Conservation (phyloP, 1,140 invertebrate genomes). For the Frieseomelitta varia region DNA sequence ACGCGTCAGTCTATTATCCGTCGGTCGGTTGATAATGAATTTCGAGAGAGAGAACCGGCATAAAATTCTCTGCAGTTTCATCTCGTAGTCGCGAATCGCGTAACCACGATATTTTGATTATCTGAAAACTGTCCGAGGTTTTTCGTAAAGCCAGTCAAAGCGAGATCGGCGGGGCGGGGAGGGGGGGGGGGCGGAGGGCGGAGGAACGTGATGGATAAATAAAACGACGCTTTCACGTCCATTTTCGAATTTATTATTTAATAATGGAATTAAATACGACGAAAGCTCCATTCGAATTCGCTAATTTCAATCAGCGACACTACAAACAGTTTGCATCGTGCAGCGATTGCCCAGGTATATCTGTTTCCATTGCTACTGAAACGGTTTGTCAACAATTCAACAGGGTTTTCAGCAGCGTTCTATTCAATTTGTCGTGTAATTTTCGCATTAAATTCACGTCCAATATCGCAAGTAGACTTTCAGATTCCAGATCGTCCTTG, state of each 20-base stretch:
- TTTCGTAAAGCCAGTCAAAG: not conserved
- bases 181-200: not conserved
- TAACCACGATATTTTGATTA: conserved; percentile 10
- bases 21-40: conserved; percentile 37
- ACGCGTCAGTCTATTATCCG: conserved; percentile 23
- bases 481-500: not conserved
- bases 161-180: too few relatives aligned
- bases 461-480: not conserved
- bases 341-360: not conserved
- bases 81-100: not conserved
- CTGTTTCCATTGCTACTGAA: too few relatives aligned
- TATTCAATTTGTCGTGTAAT: too few relatives aligned
- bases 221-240: not conserved
- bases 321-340: not conserved
- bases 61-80: not conserved
- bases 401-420: not conserved
- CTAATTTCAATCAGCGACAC: not conserved
- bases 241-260: conserved; percentile 31
- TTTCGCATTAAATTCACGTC: not conserved
- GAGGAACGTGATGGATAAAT: not conserved
- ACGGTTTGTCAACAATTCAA: not conserved
- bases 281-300: not conserved
- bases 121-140: conserved; percentile 21
- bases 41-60: not conserved
- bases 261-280: not conserved